A percentile compares a stretch with the other conserved stretches of the same genome.
Evolutionary conservation across 2,888 invertebrate species (phyloP).

Genomic region (Chrysolina americana): DNA sequence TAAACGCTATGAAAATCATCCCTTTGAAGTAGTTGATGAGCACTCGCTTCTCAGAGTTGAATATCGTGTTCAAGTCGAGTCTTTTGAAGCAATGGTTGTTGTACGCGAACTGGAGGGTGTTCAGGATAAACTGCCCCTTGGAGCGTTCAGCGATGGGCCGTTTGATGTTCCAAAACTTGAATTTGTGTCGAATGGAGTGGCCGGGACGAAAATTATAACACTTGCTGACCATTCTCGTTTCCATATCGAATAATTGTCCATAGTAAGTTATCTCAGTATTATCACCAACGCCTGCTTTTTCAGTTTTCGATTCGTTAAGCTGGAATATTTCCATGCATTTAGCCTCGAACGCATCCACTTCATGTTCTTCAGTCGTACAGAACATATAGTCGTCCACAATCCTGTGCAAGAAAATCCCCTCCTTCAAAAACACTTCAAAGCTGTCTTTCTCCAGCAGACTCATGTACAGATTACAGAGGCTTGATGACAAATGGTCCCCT

Average conservation of each 20-base stretch:
- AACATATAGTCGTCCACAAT: slow-evolving; percentile 56
- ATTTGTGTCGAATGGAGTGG: slow-evolving; percentile 47
- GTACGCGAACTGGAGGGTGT: slow-evolving; percentile 45
- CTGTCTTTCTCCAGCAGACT: slow-evolving; percentile 45
- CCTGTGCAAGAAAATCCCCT: slow-evolving; percentile 46
- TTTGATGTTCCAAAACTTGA: slow-evolving; percentile 52
- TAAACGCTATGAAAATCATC: slow-evolving; percentile 53
- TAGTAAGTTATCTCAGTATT: slow-evolving; percentile 46
- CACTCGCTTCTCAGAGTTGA: slow-evolving; percentile 48
- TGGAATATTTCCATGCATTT: slow-evolving; percentile 35
- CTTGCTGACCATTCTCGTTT: slow-evolving; percentile 48
- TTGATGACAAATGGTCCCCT: slow-evolving; percentile 53
- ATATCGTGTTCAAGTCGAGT: slow-evolving; percentile 50
- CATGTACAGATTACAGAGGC: slow-evolving; percentile 53
- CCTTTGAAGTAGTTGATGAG: slow-evolving; percentile 52
- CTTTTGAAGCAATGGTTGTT: slow-evolving; percentile 50
- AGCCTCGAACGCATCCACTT: slow-evolving; percentile 42
- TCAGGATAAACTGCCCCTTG: slow-evolving; percentile 35
- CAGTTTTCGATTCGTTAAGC: slow-evolving; percentile 51
- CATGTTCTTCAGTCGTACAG: slow-evolving; percentile 45
- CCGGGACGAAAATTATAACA: slow-evolving; percentile 39
- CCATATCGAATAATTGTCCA: slow-evolving; percentile 52
- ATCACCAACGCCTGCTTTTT: slow-evolving; percentile 27
- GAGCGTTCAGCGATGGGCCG: slow-evolving; percentile 35
- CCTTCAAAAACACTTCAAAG: slow-evolving; percentile 34